phyloP scores from a whole-genome alignment of 2,797 vertebrate genomes.

The Mycteria americana region DNA sequence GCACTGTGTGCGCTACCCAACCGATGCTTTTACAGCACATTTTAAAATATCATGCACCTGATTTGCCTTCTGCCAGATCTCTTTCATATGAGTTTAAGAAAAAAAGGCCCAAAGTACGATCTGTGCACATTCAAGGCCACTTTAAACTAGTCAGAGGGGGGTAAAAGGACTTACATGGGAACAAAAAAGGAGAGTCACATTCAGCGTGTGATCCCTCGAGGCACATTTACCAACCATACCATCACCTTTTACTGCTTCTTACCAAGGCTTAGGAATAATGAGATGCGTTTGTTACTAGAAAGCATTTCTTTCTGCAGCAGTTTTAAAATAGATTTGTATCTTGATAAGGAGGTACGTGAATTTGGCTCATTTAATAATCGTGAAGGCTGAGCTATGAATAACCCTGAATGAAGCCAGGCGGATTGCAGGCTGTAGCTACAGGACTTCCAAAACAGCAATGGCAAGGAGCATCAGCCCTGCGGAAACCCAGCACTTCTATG shows the following conservation, averaged over 20 bases:
- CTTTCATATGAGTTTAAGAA: neutral
- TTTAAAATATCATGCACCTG: neutral
- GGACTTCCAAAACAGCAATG: neutral
- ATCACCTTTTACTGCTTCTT: neutral
- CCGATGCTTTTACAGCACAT: neutral
- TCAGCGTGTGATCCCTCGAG: neutral
- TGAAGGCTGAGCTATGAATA: neutral
- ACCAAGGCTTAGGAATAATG: neutral
- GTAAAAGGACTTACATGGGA: neutral
- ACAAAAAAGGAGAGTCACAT: neutral
- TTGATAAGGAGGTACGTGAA: neutral
- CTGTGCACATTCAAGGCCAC: neutral
- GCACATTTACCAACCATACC: neutral
- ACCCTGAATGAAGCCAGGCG: neutral
- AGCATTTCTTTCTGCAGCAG: neutral
- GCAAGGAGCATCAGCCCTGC: neutral
- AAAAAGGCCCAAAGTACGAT: neutral
- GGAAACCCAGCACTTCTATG: neutral
- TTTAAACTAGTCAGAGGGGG: neutral
- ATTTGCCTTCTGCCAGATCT: neutral
- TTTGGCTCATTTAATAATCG: neutral
- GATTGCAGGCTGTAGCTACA: neutral
- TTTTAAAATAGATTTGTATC: neutral
- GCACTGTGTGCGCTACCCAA: neutral
- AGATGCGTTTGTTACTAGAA: slow-evolving; percentile 2